phyloP scores from a whole-genome alignment of 2,888 invertebrate species.

The Polydrusus tereticollis region DNA sequence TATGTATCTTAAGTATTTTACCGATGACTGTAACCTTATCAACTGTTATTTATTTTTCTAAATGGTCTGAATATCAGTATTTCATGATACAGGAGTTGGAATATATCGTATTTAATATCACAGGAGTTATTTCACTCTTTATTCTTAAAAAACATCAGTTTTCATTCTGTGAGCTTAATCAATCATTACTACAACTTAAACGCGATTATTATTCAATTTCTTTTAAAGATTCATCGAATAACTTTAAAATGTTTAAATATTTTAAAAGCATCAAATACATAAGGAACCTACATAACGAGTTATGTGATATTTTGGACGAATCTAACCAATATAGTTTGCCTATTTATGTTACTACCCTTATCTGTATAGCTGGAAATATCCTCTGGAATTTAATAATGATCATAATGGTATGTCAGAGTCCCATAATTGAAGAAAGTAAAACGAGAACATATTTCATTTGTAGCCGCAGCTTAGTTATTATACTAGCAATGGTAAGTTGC shows the following conservation, averaged over 20 bases:
- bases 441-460: not conserved
- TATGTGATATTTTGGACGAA: not conserved
- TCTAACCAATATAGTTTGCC: not conserved
- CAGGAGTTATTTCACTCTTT: not conserved
- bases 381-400: not conserved
- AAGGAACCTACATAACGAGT: not conserved
- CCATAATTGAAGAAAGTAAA: too few species aligned
- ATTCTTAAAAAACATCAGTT: not conserved
- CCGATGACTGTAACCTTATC: not conserved
- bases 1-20: not conserved
- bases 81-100: not conserved
- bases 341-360: not conserved
- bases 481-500: not conserved
- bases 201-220: not conserved
- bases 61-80: not conserved
- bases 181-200: not conserved
- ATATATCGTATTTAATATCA: not conserved
- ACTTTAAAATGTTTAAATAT: not conserved
- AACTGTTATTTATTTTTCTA: not conserved
- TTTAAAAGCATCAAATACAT: not conserved
- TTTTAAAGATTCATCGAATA: not conserved
- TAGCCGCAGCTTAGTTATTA: not conserved
- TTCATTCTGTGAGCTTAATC: not conserved
- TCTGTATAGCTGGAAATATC: not conserved
- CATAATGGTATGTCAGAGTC: too few species aligned